Evolutionary conservation across 2,888 invertebrate species (phyloP), one percentile per base, ranked within the genome.

Genomic region (Blera fallax): DNA sequence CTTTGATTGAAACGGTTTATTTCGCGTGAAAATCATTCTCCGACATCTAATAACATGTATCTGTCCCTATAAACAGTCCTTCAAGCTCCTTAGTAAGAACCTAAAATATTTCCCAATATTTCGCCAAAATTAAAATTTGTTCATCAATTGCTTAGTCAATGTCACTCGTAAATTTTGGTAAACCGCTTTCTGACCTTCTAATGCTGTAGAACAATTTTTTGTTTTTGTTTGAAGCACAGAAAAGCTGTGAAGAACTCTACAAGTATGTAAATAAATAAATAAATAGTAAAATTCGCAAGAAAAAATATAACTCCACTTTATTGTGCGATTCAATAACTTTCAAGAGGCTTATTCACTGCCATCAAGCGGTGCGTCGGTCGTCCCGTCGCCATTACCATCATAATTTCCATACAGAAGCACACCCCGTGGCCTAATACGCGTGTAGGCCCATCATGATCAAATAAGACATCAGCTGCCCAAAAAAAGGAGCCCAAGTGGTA

Each of bases 321-420:
- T 34, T 76, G 48, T 56, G 65, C 34, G 56, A 58, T 56, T 76
- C 76, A 76, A 65, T 65, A 65, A 65, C 45, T 45, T 34, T 56
- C 32, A 48, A 56, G 56, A 32, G 56, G 54, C 56, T 65, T 76
- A 43, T 56, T 54, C 65, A 27, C 27, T 54, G 54, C 34, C 64
- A 29, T 52, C 18, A 18, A 37, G 37, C 52, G 8, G 27, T 21
- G 32, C 24, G 29, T 52, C 18, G 52, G 65, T 27, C 60, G 10
- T 16, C 40, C 18, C 43, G 29, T 40, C 29, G 77, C 50, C 62
- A 29, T 14, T 21, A 67, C 54, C 45, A 48, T 10, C 21, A 45
- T 56, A 37, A 72, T 72, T 58, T 72, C 48, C 72, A 76, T 65
- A 77, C 21, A 60, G 77, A 69, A 77, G 77, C 60, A 77, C 77